phyloP scores from a whole-genome alignment of 37 sponge, comb jelly and placozoan species.

The Geodia barretti region DNA sequence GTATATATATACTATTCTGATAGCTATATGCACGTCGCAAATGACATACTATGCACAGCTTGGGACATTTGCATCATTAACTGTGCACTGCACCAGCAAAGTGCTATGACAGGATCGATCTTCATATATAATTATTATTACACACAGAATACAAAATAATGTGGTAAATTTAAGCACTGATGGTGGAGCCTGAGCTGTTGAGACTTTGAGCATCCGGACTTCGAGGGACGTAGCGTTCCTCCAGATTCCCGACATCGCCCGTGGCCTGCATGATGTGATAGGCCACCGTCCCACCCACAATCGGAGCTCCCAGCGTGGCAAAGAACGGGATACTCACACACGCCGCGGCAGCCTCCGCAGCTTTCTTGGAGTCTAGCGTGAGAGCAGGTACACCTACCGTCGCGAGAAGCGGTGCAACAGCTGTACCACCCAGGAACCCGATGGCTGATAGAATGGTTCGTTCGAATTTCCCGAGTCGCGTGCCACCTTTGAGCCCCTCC shows the following conservation, averaged over 20 bases:
- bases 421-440: background rate
- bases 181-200: too few relatives aligned
- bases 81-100: slow-evolving; percentile 33
- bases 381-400: background rate
- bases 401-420: background rate
- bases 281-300: background rate
- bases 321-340: background rate
- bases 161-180: background rate
- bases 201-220: too few relatives aligned
- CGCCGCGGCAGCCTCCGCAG: too few relatives aligned
- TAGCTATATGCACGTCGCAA: slow-evolving; percentile 51
- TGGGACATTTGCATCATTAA: slow-evolving; percentile 61
- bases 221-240: too few relatives aligned
- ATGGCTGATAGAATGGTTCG: background rate
- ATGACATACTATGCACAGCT: slow-evolving; percentile 52
- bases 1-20: slow-evolving; percentile 37
- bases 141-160: background rate
- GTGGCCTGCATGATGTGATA: too few relatives aligned
- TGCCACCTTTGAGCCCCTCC: background rate
- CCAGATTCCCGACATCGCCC: too few relatives aligned
- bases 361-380: too few relatives aligned
- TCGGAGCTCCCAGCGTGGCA: background rate
- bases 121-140: background rate
- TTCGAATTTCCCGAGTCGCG: background rate
- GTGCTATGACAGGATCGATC: slow-evolving; percentile 17